A percentile compares a stretch with the other conserved stretches of the same genome.
phyloP scores from a whole-genome alignment of 23 tunicate species.

The Styela clava region DNA sequence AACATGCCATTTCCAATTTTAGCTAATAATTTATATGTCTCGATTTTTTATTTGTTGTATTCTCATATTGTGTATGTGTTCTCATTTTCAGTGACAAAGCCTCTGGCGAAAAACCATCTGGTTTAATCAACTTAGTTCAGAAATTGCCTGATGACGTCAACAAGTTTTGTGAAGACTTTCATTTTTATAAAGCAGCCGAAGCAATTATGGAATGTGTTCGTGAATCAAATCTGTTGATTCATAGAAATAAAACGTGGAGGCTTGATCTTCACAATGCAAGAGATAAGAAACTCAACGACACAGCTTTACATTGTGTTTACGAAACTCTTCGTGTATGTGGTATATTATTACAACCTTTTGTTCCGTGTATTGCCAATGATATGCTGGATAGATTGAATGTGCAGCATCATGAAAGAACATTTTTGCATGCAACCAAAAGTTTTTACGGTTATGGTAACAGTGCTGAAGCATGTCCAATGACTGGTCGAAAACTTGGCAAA shows the following conservation, averaged over 20 bases:
- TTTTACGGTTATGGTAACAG: constrained; percentile 14
- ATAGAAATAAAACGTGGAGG: constrained; percentile 46
- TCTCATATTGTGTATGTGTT: too few relatives aligned
- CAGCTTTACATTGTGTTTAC: constrained; percentile 47
- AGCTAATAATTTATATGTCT: too few relatives aligned
- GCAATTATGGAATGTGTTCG: constrained; percentile 42
- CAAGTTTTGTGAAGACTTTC: constrained; percentile 28
- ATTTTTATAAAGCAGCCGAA: constrained; percentile 39
- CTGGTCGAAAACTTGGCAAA: constrained; percentile 15
- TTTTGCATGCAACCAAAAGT: constrained; percentile 37
- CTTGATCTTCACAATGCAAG: constrained; percentile 23
- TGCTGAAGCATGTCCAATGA: background rate
- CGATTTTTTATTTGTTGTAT: too few relatives aligned
- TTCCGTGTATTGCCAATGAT: constrained; percentile 36
- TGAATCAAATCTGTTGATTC: constrained; percentile 52
- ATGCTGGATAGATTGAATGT: constrained; percentile 36
- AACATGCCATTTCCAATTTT: too few relatives aligned
- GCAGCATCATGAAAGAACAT: constrained; percentile 18
- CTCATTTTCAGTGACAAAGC: background rate
- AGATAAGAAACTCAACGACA: constrained; percentile 28
- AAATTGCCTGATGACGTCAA: constrained; percentile 47
- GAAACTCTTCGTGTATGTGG: constrained; percentile 81
- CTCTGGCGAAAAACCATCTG: constrained; percentile 5
- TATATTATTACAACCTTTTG: constrained; percentile 70
- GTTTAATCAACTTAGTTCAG: constrained; percentile 27